phyloP scores from a whole-genome alignment of 2,888 invertebrate genomes.

The Cheilosia vernalis region DNA sequence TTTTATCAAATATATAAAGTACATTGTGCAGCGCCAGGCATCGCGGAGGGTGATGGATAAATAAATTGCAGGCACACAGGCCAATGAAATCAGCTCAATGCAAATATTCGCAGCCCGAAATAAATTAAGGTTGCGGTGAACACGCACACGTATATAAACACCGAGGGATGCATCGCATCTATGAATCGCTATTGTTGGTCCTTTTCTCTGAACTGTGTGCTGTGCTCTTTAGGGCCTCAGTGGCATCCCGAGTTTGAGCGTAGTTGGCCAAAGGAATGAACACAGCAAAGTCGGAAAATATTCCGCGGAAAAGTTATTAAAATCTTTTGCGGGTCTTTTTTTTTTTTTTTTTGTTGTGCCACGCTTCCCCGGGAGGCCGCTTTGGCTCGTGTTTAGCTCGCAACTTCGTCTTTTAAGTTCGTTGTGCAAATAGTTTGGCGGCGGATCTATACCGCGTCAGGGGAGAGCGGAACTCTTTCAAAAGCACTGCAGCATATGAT shows the following conservation, averaged over 20 bases:
- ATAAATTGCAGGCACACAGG: conserved; percentile 46
- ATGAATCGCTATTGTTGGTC: conserved; percentile 44
- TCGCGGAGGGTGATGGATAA: conserved; percentile 43
- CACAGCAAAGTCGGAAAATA: conserved; percentile 34
- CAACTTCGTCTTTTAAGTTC: conserved; percentile 54
- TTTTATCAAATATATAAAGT: conserved; percentile 61
- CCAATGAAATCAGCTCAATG: conserved; percentile 67
- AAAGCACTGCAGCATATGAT: conserved; percentile 70
- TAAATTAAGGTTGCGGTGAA: conserved; percentile 36
- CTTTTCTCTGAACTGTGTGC: conserved; percentile 1
- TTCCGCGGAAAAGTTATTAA: conserved; percentile 73
- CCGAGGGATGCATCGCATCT: conserved; percentile 9
- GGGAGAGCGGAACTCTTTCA: conserved; percentile 33
- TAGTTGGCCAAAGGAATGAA: conserved; percentile 5
- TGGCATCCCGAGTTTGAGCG: background rate
- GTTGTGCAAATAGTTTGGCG: conserved; percentile 1
- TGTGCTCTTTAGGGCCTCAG: conserved; percentile 13
- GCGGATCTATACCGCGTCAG: background rate
- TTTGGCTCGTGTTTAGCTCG: conserved; percentile 23
- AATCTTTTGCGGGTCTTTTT: conserved; percentile 58
- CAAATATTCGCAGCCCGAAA: conserved; percentile 49
- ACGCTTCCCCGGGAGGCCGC: background rate
- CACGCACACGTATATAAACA: background rate
- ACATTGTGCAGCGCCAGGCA: background rate
- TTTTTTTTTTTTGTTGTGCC: conserved; percentile 23